Conservation (phyloP, 1,140 invertebrate species). For the Anadara kagoshimensis region DNA sequence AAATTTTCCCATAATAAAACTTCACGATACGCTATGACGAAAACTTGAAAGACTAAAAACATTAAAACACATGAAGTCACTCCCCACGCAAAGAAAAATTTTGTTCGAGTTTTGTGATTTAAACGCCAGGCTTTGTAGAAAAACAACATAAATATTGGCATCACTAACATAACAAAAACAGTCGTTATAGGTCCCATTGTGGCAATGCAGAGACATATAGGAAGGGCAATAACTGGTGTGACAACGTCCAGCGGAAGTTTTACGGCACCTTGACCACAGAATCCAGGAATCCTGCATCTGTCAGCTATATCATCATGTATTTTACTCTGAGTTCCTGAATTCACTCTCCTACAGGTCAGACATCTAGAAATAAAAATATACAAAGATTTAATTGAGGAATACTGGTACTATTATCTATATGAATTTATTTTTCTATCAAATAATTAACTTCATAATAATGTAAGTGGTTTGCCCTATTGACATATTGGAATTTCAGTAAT, state of each 20-base stretch:
- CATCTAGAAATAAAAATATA: slow-evolving; percentile 19
- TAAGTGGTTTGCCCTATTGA: too few relatives aligned
- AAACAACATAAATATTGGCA: slow-evolving; percentile 55
- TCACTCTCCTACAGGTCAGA: slow-evolving; percentile 32
- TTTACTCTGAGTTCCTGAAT: slow-evolving; percentile 3
- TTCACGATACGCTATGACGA: slow-evolving; percentile 63
- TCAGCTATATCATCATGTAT: slow-evolving; percentile 28
- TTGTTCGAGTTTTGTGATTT: slow-evolving; percentile 40
- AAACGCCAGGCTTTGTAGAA: slow-evolving; percentile 55
- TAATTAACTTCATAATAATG: too few relatives aligned
- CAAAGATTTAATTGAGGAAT: neutral
- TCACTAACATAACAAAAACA: slow-evolving; percentile 47
- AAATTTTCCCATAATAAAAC: slow-evolving; percentile 66
- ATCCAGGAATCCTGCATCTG: slow-evolving; percentile 62
- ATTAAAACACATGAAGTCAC: slow-evolving; percentile 58
- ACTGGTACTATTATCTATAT: neutral
- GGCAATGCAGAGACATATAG: slow-evolving; percentile 53
- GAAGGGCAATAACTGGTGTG: slow-evolving; percentile 57
- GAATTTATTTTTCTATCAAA: neutral
- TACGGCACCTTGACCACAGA: slow-evolving; percentile 57
- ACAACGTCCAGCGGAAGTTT: slow-evolving; percentile 59
- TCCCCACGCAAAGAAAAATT: slow-evolving; percentile 65
- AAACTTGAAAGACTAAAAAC: slow-evolving; percentile 56
- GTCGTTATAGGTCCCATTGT: slow-evolving; percentile 54
- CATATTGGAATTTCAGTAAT: too few relatives aligned